phyloP scores from a whole-genome alignment of 2,113 vertebrate species.

The Dasyurus viverrinus region DNA sequence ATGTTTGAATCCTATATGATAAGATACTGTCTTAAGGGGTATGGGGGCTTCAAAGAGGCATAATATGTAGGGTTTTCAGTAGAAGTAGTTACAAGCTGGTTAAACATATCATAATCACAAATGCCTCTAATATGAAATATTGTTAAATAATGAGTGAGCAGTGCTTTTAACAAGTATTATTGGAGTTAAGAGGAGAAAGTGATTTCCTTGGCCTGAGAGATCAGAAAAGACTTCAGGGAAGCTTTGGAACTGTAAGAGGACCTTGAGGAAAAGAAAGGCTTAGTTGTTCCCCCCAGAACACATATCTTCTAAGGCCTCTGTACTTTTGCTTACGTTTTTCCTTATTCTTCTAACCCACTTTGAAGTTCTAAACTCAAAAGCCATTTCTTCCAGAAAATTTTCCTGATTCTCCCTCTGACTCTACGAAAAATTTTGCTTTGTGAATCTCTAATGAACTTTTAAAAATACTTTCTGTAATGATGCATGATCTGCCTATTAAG shows the following conservation, averaged over 20 bases:
- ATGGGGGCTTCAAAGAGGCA: neutral
- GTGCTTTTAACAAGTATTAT: neutral
- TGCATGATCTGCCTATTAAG: neutral
- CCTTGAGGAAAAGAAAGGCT: neutral
- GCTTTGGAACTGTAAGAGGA: neutral
- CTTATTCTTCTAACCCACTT: neutral
- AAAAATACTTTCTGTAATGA: neutral
- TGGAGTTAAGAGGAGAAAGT: neutral
- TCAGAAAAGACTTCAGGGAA: neutral
- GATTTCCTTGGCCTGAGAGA: neutral
- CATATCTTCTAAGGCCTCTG: neutral
- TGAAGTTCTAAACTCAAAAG: neutral
- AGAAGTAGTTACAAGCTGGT: neutral
- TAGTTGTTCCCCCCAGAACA: neutral
- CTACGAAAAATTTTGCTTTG: neutral
- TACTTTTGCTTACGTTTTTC: neutral
- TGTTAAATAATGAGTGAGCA: neutral
- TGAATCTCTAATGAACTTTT: neutral
- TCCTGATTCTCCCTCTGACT: neutral
- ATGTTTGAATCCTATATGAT: neutral
- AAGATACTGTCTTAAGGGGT: neutral
- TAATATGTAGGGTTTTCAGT: neutral
- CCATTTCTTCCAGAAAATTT: neutral
- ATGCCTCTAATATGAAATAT: neutral
- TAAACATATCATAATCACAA: neutral